Percentiles rank a stretch among this genome's conserved stretches.
Evolutionary conservation across 2,113 vertebrate species (phyloP).

Genomic region (Prionailurus bengalensis): DNA sequence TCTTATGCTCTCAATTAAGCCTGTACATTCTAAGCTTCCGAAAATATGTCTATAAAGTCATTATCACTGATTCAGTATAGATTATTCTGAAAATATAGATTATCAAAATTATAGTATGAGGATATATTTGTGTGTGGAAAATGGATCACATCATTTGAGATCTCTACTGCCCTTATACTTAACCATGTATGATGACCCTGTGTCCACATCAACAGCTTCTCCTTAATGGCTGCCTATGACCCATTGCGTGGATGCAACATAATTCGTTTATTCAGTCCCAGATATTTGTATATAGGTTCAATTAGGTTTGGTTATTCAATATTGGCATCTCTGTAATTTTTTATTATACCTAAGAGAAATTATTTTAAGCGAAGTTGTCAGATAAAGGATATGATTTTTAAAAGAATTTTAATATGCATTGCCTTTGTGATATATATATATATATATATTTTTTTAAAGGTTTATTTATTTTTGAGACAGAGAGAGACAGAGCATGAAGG

Average conservation of each 20-base stretch:
- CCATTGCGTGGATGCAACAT: background rate
- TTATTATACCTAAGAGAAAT: background rate
- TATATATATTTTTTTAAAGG: too few relatives aligned
- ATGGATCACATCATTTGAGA: slow-evolving; percentile 11
- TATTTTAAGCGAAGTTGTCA: background rate
- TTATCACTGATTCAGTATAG: background rate
- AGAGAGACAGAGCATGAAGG: too few relatives aligned
- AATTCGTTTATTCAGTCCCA: background rate
- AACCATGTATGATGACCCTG: background rate
- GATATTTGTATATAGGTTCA: background rate
- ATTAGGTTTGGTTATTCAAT: background rate
- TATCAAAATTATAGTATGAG: background rate
- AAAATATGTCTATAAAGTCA: background rate
- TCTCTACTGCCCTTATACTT: background rate
- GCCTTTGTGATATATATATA: background rate
- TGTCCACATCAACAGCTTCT: background rate
- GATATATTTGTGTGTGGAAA: background rate
- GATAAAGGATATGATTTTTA: background rate
- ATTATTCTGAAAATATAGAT: background rate
- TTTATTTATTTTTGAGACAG: too few relatives aligned
- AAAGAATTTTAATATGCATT: background rate
- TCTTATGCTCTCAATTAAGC: background rate
- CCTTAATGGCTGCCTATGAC: background rate
- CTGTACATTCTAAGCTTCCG: background rate
- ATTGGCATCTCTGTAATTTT: background rate